A percentile compares a stretch with the other conserved stretches of the same genome.
These are phyloP conservation scores for Caenorhabditis sulstoni DNA, from an alignment of 2,888 invertebrate genomes.

Conservation along the genomic window DNA sequence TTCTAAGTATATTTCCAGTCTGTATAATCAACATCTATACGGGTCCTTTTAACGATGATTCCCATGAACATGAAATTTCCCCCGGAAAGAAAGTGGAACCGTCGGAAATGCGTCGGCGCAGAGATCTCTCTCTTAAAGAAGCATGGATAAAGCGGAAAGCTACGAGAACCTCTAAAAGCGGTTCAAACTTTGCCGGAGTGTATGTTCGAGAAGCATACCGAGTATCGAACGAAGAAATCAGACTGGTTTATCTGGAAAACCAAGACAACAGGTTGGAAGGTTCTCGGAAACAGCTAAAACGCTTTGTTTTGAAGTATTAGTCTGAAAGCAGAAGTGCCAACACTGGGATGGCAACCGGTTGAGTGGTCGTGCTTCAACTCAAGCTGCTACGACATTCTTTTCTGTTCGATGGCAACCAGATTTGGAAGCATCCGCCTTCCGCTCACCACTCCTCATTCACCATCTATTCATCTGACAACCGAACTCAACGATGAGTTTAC, in stretches of 20 bases:
- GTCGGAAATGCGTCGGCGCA: slow-evolving; percentile 19
- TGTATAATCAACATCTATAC: slow-evolving; percentile 38
- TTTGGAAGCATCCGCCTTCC: slow-evolving; percentile 51
- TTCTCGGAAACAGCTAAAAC: not conserved
- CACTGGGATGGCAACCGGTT: slow-evolving; percentile 46
- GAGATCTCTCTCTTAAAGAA: slow-evolving; percentile 41
- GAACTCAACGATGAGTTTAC: slow-evolving; percentile 53
- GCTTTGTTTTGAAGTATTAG: slow-evolving; percentile 19
- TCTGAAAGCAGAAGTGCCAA: slow-evolving; percentile 25
- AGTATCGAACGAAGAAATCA: slow-evolving; percentile 46
- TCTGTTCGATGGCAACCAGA: slow-evolving; percentile 62
- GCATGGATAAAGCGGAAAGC: slow-evolving; percentile 24
- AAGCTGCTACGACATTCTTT: slow-evolving; percentile 52
- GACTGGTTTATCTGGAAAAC: slow-evolving; percentile 48
- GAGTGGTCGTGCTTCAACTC: slow-evolving; percentile 59
- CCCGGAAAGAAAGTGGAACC: slow-evolving; percentile 7
- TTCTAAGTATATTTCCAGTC: slow-evolving; percentile 28
- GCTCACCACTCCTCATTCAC: slow-evolving; percentile 5
- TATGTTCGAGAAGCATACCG: slow-evolving; percentile 61
- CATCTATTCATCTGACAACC: slow-evolving; percentile 35
- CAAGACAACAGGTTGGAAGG: slow-evolving; percentile 40
- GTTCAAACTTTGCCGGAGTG: slow-evolving; percentile 46
- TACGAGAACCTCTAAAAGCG: not conserved
- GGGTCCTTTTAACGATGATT: slow-evolving; percentile 14
- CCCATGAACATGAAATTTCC: slow-evolving; percentile 38